phyloP scores from a whole-genome alignment of 2,888 invertebrate genomes.

The Vesta saturnalis region DNA sequence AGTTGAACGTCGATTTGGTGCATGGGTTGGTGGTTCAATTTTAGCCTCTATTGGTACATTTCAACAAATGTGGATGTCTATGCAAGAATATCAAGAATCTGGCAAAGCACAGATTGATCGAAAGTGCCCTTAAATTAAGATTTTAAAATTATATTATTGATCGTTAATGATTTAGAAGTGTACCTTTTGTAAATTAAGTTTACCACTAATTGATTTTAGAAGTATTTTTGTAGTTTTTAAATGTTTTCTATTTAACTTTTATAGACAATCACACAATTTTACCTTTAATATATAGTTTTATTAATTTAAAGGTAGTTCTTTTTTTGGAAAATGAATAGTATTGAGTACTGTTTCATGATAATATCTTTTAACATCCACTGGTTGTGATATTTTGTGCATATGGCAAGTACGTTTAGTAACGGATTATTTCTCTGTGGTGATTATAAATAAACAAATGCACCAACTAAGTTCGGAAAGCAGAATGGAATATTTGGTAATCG shows the following conservation, averaged over 20 bases:
- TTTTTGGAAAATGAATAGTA: no score
- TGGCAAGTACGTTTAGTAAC: no score
- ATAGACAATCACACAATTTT: neutral
- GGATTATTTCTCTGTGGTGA: no score
- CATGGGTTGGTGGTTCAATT: slow-evolving; percentile 99
- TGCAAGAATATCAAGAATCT: slow-evolving; percentile 98
- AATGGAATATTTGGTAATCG: no score
- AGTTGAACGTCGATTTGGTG: slow-evolving; percentile 92
- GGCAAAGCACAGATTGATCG: slow-evolving; percentile 97
- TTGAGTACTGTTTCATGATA: no score
- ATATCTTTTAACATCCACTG: no score
- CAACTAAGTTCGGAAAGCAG: no score
- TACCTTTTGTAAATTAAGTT: neutral
- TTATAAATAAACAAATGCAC: no score
- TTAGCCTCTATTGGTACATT: slow-evolving; percentile 98
- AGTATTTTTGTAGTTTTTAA: neutral
- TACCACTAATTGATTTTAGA: neutral
- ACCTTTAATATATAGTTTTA: no score
- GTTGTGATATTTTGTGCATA: no score
- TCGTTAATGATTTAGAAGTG: neutral
- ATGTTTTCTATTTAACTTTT: neutral
- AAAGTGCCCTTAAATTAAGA: slow-evolving; percentile 79
- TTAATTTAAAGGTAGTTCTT: no score
- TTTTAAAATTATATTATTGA: neutral
- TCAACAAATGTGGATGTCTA: slow-evolving; percentile 99